These are phyloP conservation scores for Helicorthomorpha holstii DNA, from an alignment of 1,140 invertebrate genomes.

Conservation along the genomic window DNA sequence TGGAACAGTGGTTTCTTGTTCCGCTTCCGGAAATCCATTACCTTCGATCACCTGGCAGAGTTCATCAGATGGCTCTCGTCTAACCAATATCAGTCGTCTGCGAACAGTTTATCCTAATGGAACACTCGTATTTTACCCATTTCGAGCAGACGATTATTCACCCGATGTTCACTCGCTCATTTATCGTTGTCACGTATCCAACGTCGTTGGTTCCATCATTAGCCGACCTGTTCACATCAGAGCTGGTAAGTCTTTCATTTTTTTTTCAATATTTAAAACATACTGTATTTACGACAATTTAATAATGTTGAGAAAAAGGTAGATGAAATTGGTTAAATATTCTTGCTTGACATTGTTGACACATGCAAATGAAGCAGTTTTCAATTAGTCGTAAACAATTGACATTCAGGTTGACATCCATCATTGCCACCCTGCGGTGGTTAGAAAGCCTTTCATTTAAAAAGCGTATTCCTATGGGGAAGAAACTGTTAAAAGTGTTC, in stretches of 20 bases:
- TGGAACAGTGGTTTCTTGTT: constrained; percentile 19
- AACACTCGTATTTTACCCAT: constrained; percentile 1
- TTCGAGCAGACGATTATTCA: constrained; percentile 4
- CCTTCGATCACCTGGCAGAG: constrained; percentile 71
- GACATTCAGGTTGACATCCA: too few relatives aligned
- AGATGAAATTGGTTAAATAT: too few relatives aligned
- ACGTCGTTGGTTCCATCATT: background rate
- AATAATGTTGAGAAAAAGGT: too few relatives aligned
- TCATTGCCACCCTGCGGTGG: too few relatives aligned
- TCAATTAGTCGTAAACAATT: too few relatives aligned
- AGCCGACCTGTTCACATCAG: background rate
- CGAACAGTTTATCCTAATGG: background rate
- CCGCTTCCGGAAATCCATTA: constrained; percentile 35
- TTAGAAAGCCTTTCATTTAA: too few relatives aligned
- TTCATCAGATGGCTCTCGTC: constrained; percentile 64
- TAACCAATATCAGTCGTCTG: constrained; percentile 39
- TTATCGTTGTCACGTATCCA: background rate
- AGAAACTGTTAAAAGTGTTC: too few relatives aligned
- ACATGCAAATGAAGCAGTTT: too few relatives aligned
- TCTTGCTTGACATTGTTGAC: too few relatives aligned
- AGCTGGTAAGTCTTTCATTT: background rate
- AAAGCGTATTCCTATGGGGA: too few relatives aligned
- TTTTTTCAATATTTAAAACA: too few relatives aligned
- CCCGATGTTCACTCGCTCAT: background rate
- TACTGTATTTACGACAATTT: too few relatives aligned